phyloP scores from a whole-genome alignment of 2,113 vertebrate genomes.

The Mirounga angustirostris region DNA sequence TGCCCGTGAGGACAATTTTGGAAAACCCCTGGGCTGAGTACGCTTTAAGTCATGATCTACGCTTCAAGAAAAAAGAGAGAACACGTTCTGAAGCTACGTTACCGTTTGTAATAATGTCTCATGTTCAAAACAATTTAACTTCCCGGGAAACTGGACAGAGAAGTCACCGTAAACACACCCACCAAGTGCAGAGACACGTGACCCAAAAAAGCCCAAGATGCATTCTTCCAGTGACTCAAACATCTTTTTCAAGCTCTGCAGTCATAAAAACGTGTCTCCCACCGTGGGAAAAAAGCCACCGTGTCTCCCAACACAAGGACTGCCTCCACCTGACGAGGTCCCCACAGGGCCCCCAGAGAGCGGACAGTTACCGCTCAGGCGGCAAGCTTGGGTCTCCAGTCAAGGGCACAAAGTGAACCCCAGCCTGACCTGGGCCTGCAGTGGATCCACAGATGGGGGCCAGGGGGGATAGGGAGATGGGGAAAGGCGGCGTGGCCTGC shows the following conservation, averaged over 20 bases:
- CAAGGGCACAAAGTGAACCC: neutral
- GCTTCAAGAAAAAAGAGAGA: neutral
- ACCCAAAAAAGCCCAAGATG: neutral
- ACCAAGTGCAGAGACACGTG: fast-evolving
- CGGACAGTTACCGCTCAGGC: fast-evolving
- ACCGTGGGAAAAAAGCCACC: too few species aligned
- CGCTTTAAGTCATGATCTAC: neutral
- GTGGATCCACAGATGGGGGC: neutral
- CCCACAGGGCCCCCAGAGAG: fast-evolving
- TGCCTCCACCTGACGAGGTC: too few species aligned
- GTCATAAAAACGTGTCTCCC: too few species aligned
- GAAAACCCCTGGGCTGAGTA: neutral
- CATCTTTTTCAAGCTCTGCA: neutral
- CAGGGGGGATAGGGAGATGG: neutral
- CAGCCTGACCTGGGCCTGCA: neutral
- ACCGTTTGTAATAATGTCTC: fast-evolving
- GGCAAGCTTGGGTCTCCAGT: fast-evolving
- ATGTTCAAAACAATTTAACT: fast-evolving
- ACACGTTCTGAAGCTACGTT: fast-evolving
- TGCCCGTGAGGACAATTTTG: neutral
- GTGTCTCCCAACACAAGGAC: neutral
- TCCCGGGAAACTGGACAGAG: fast-evolving
- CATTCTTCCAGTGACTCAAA: too few species aligned
- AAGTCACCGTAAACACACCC: neutral
- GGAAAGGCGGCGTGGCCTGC: neutral